These are phyloP conservation scores for Hypolimnas misippus DNA, from an alignment of 2,888 invertebrate species.

Conservation along the genomic window DNA sequence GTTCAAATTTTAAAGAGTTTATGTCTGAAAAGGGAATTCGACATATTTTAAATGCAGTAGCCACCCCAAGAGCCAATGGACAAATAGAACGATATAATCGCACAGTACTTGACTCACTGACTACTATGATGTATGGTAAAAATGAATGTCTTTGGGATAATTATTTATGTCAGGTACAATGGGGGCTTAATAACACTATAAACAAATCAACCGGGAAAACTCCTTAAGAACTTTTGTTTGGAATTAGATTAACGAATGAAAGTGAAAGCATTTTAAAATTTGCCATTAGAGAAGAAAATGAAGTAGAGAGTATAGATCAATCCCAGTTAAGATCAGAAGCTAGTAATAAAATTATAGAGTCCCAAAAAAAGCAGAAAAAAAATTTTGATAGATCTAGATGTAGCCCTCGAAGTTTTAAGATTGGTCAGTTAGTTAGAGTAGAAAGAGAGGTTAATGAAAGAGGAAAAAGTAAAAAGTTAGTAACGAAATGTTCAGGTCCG, in stretches of 20 bases:
- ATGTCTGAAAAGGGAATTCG: conserved; percentile 27
- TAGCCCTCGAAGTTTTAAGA: neutral
- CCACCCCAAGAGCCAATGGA: conserved; percentile 45
- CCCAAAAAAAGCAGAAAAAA: conserved; percentile 5
- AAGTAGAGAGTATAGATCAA: conserved; percentile 9
- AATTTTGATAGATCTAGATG: neutral
- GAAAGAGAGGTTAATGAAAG: conserved; percentile 23
- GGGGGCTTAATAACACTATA: conserved; percentile 36
- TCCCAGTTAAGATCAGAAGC: conserved; percentile 8
- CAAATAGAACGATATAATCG: conserved; percentile 43
- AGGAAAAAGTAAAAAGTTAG: conserved; percentile 39
- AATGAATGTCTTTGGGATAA: conserved; percentile 33
- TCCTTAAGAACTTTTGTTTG: conserved; percentile 33
- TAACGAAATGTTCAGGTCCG: conserved; percentile 35
- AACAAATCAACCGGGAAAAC: conserved; percentile 27
- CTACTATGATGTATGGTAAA: conserved; percentile 20
- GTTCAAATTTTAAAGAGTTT: conserved; percentile 37
- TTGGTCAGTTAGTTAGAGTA: conserved; percentile 34
- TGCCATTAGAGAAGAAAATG: neutral
- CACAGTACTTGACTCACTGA: conserved; percentile 36
- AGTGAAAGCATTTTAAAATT: neutral
- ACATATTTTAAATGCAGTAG: conserved; percentile 43
- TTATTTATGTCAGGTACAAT: conserved; percentile 30
- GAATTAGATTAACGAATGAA: conserved; percentile 5
- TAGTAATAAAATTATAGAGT: conserved; percentile 24